Conservation (phyloP, 2,797 vertebrate species). For the Hyperoplus lanceolatus region DNA sequence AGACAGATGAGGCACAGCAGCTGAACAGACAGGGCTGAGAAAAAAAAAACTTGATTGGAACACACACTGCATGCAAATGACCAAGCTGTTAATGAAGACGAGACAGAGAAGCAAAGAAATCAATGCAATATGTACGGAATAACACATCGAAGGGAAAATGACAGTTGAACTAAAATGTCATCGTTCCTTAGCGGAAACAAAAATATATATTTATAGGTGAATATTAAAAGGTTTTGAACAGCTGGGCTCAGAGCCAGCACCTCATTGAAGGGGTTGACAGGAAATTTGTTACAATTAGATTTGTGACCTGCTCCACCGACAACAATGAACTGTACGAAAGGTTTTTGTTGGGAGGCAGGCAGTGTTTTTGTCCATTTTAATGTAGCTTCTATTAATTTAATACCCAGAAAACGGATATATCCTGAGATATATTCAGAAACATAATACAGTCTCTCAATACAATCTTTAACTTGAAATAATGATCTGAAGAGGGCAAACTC, state of each 20-base stretch:
- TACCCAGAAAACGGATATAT: not conserved
- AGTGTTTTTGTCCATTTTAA: constrained; percentile 43
- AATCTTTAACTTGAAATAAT: no score
- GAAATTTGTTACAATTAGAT: constrained; percentile 75
- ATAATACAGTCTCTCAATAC: no score
- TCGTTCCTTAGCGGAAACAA: constrained; percentile 18
- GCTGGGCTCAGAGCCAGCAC: constrained; percentile 53
- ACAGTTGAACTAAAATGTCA: constrained; percentile 9
- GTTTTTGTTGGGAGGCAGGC: constrained; percentile 27
- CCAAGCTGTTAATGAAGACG: constrained; percentile 39
- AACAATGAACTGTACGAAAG: constrained; percentile 41
- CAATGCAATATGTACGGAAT: constrained; percentile 7
- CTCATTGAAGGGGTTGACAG: constrained; percentile 62
- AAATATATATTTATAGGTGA: not conserved
- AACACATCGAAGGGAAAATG: constrained; percentile 25
- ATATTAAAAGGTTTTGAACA: constrained; percentile 21
- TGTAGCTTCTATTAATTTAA: constrained; percentile 11
- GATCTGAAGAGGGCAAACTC: not conserved
- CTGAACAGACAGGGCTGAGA: constrained; percentile 58
- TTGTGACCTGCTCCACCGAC: constrained; percentile 48
- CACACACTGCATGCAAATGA: constrained; percentile 55
- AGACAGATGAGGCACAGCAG: constrained; percentile 68
- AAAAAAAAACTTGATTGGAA: constrained; percentile 45
- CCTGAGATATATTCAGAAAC: not conserved
- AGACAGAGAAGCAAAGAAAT: constrained; percentile 21